Percentiles rank a stretch among this genome's conserved stretches.
These are phyloP conservation scores for Fringilla coelebs DNA, from an alignment of 2,797 vertebrate genomes.

Conservation along the genomic window DNA sequence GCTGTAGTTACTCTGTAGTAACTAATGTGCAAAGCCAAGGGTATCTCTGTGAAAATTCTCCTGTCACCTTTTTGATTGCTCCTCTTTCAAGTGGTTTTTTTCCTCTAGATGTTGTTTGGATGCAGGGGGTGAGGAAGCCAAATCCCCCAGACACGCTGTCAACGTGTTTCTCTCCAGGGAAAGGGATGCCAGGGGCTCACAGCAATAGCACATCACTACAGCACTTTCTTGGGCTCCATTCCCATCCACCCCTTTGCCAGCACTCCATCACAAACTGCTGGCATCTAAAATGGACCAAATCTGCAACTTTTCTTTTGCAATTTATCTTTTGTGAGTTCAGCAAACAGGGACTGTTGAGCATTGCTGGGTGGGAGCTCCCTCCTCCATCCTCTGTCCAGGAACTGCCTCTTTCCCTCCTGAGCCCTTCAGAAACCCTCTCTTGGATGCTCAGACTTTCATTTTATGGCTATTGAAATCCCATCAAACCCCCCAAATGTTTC, in stretches of 20 bases:
- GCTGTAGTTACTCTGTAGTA: background rate
- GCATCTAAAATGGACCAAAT: background rate
- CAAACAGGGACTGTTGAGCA: background rate
- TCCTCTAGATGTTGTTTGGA: background rate
- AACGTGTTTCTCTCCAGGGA: background rate
- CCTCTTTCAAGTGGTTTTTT: background rate
- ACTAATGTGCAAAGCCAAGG: background rate
- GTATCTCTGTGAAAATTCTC: background rate
- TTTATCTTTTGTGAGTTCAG: background rate
- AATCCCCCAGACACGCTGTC: background rate
- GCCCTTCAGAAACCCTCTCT: background rate
- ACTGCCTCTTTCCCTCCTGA: background rate
- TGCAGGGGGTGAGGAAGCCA: background rate
- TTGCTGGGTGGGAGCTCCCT: background rate
- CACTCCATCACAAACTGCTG: background rate
- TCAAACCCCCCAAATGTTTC: fast-evolving
- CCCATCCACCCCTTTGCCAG: background rate
- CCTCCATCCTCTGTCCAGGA: background rate
- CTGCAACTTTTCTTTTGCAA: background rate
- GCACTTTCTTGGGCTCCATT: background rate
- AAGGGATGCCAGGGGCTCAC: background rate
- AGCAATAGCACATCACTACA: slow-evolving; percentile 3
- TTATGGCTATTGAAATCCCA: background rate
- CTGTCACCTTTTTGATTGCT: background rate
- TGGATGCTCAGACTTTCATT: background rate